Base-by-base conservation (phyloP, 2,113 vertebrate species). In the Grallaria varia region DNA sequence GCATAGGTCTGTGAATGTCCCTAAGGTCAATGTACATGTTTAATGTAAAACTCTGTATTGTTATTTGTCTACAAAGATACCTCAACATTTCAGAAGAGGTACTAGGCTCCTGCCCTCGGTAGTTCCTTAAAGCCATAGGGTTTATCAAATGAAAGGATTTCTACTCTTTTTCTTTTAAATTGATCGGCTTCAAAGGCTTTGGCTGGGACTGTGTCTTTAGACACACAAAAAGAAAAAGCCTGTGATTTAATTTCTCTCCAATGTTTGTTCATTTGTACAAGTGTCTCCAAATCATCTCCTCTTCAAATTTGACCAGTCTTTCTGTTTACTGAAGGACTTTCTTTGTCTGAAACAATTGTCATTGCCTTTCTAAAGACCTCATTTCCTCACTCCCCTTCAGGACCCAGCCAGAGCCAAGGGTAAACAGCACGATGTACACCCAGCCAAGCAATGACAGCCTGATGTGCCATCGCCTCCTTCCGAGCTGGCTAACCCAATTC, bases 271-370 rank as follows among this genome's bases (percentile, higher is more conserved):
- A 89, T 96, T 93, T 96, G 84, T 72, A 84, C 60, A 90, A 94
- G 68, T 85, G 88, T 83, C 87, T 90, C 88, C 86, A 92, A 93
- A 93, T 95, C 96, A 92, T 89, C 89, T 91, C 86, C 71, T 96
- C 95, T 97, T 94, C 94, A 96, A 96, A 97, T 96, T 92, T 95
- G 60, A 92, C 89, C 94, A 83, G 91, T 59, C 90, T 81, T 75
- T 94, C 86, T 93, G 91, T 96, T 90, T 86, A 94, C 85, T 73
- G 39, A 82, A 89, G 78, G 87, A 90, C 59, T 79, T 83, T 66
- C 84, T 78, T 84, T 47, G 68, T 60, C 92, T 90, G 93, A 92
- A 95, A 94, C 83, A 72, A 84, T 14, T 90, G 83, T 75, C 92
- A 77, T 6, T 92, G 88, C 86, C 74, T 87, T 95, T 92, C 76